Evolutionary conservation across 2,888 invertebrate species (phyloP).

Genomic region (Hydriomena furcata): DNA sequence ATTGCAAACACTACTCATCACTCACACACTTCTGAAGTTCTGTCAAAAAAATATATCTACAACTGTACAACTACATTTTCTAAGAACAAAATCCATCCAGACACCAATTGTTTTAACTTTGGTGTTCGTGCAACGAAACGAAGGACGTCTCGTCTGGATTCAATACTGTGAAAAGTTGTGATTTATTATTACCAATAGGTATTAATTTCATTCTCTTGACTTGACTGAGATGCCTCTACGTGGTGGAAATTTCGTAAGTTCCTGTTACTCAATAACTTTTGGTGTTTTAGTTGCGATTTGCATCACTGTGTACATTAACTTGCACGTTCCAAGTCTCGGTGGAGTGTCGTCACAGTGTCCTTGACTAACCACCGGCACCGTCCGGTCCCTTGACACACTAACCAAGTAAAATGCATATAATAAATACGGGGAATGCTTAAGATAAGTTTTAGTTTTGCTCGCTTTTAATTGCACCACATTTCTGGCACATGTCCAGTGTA

Average conservation of each 20-base stretch:
- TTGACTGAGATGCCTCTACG: constrained; percentile 74
- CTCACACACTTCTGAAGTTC: no score
- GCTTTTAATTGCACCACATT: constrained; percentile 64
- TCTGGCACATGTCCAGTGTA: constrained; percentile 71
- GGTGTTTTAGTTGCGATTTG: constrained; percentile 32
- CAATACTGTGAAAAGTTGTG: constrained; percentile 6
- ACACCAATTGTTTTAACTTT: no score
- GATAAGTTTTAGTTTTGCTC: constrained; percentile 70
- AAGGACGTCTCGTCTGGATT: neutral
- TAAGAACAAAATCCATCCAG: no score
- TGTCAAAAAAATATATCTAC: no score
- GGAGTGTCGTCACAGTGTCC: constrained; percentile 39
- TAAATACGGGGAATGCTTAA: constrained; percentile 52
- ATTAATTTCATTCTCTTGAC: constrained; percentile 29
- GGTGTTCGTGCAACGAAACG: no score
- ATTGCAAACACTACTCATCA: no score
- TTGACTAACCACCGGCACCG: constrained; percentile 35
- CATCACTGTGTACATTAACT: constrained; percentile 36
- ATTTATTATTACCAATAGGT: no score
- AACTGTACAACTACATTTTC: no score
- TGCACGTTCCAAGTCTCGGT: constrained; percentile 48
- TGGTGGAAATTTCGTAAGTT: constrained; percentile 74
- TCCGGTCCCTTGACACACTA: constrained; percentile 45
- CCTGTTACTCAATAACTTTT: constrained; percentile 42
- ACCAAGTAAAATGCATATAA: constrained; percentile 48